phyloP scores from a whole-genome alignment of 2,113 vertebrate genomes.

The Vidua macroura region DNA sequence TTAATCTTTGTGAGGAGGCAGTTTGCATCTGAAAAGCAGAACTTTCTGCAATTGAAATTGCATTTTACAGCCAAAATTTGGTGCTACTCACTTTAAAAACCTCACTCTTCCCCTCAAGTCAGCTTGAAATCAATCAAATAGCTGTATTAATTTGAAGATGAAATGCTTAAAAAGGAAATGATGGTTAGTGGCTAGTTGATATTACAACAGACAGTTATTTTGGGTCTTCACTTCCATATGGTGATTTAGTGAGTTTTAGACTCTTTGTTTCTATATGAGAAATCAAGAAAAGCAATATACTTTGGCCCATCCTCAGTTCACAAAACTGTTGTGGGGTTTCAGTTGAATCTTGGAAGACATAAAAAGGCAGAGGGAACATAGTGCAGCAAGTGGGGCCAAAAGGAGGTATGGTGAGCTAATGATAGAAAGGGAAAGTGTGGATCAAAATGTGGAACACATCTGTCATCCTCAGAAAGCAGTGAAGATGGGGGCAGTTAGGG shows the following conservation, averaged over 20 bases:
- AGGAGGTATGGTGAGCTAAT: neutral
- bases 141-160: neutral
- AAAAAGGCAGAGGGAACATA: neutral
- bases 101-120: neutral
- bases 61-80: slow-evolving; percentile 26
- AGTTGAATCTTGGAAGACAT: neutral
- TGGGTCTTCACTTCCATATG: neutral
- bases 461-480: neutral
- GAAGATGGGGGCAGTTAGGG: neutral
- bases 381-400: neutral
- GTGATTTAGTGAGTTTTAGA: neutral
- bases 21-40: slow-evolving; percentile 62
- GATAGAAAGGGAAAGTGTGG: neutral
- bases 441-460: neutral
- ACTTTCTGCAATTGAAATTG: slow-evolving; percentile 15
- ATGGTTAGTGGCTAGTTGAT: neutral
- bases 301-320: neutral
- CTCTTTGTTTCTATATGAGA: neutral
- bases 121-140: slow-evolving; percentile 3
- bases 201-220: neutral
- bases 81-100: neutral
- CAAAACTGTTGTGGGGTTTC: neutral
- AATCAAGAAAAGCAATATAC: neutral
- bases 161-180: neutral
- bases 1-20: slow-evolving; percentile 24